These are phyloP conservation scores for Gadus chalcogrammus DNA, from an alignment of 2,113 vertebrate genomes.

Conservation along the genomic window DNA sequence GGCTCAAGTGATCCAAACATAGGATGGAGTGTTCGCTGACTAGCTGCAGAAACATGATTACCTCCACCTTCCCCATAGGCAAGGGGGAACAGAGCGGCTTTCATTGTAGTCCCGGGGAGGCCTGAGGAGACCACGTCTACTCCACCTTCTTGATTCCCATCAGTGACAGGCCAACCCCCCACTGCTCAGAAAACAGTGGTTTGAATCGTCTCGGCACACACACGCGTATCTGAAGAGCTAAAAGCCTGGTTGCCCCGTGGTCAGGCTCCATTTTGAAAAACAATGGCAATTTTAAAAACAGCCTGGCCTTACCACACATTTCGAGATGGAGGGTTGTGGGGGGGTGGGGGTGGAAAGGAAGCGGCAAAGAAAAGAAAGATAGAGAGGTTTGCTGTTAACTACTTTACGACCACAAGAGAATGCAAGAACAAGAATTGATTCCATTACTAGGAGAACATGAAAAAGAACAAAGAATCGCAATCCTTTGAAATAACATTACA, in stretches of 20 bases:
- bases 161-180: constrained; percentile 64
- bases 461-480: constrained; percentile 53
- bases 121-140: constrained; percentile 39
- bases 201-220: constrained; percentile 54
- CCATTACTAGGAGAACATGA: constrained; percentile 56
- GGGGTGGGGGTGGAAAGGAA: background rate
- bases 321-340: constrained; percentile 50
- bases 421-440: constrained; percentile 27
- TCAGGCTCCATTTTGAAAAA: constrained; percentile 64
- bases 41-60: constrained; percentile 66
- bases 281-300: constrained; percentile 66
- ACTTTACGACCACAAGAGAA: constrained; percentile 17
- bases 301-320: constrained; percentile 62
- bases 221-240: constrained; percentile 57
- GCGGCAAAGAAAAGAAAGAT: constrained; percentile 27
- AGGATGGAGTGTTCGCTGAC: constrained; percentile 51
- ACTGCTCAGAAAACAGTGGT: constrained; percentile 50
- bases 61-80: constrained; percentile 52
- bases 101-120: constrained; percentile 60
- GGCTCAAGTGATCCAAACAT: constrained; percentile 52
- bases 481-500: constrained; percentile 51
- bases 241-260: constrained; percentile 50
- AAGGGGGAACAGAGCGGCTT: constrained; percentile 46
- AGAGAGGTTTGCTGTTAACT: constrained; percentile 14
- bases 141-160: constrained; percentile 51